Conservation (phyloP, 1,140 invertebrate species). For the Drusus annulatus region DNA sequence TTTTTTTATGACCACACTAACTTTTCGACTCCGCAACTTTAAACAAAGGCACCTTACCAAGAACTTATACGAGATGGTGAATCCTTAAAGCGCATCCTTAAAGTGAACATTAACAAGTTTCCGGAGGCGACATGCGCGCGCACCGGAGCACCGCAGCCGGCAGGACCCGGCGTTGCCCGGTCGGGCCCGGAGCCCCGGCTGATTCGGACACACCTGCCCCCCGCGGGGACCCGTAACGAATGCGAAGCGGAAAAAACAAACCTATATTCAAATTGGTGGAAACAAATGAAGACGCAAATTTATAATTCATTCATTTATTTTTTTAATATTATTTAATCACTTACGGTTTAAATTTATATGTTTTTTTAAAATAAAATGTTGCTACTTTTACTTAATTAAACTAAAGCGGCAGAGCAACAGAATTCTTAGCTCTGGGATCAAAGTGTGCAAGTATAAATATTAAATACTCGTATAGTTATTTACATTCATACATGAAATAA, state of each 20-base stretch:
- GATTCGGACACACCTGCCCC: slow-evolving; percentile 16
- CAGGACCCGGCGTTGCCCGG: background rate
- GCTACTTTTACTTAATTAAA: too few species aligned
- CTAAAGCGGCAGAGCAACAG: too few species aligned
- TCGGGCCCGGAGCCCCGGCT: background rate
- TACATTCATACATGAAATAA: too few species aligned
- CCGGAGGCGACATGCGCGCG: slow-evolving; percentile 27
- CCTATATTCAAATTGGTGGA: slow-evolving; percentile 7
- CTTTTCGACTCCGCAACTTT: background rate
- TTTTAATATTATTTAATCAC: too few species aligned
- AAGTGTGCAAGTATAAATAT: too few species aligned
- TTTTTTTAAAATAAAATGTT: too few species aligned
- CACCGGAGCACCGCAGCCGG: background rate
- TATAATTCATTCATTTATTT: too few species aligned
- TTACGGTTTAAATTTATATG: too few species aligned
- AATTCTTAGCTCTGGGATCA: too few species aligned
- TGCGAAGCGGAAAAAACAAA: background rate
- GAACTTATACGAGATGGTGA: background rate
- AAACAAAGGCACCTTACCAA: background rate
- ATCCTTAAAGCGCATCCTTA: background rate
- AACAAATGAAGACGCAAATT: background rate
- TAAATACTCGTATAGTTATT: too few species aligned
- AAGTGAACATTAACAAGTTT: background rate
- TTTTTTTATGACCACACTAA: too few species aligned
- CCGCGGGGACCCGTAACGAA: slow-evolving; percentile 5